Base-by-base conservation (phyloP, 2,888 invertebrate species). In the Ormyrus thymus region DNA sequence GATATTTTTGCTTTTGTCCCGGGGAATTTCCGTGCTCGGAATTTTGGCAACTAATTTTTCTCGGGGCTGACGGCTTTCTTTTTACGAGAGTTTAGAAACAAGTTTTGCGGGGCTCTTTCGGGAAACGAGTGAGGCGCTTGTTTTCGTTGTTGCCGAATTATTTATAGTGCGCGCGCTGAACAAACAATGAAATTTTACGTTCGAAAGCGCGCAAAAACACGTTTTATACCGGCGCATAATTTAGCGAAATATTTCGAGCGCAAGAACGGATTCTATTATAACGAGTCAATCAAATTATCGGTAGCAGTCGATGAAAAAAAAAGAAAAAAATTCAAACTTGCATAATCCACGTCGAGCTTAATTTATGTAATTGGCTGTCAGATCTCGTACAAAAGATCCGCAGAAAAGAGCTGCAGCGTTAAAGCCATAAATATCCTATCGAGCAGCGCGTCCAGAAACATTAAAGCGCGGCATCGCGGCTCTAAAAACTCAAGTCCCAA, bases 401-500 rank as follows among this genome's bases (percentile, higher is more conserved):
- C 29, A 46, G 74, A 72, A 59, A 51, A 51, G 29, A 29, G 51
- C 29, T 43, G 13, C n/a, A 11, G 29, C 65, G 75, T 62, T 64
- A 68, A 62, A 68, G 69, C 46, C 53, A 70, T 79, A 65, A 74
- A 79, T 74, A 74, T 50, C 15, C 15, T 0, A 62, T 69, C 15
- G 56, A 62, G 11, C 15, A 7, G 29, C 3, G n/a, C 55, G 51
- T 13, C 58, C 61, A 45, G 59, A 66, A 48, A 48, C 58, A 55
- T 70, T 55, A 62, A 10, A 50, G 50, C 62, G 50, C 51, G 15
- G 65, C 43, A 43, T 51, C 13, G 46, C 8, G 55, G 45, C n/a
- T 29, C 53, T 56, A 73, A 79, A 66, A 75, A 65, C 53, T 64
- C 50, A 61, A 75, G 79, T 65, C 68, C 50, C 72, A 64, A 76